Evolutionary conservation across 2,113 vertebrate species (phyloP).

Genomic region (Papio anubis): DNA sequence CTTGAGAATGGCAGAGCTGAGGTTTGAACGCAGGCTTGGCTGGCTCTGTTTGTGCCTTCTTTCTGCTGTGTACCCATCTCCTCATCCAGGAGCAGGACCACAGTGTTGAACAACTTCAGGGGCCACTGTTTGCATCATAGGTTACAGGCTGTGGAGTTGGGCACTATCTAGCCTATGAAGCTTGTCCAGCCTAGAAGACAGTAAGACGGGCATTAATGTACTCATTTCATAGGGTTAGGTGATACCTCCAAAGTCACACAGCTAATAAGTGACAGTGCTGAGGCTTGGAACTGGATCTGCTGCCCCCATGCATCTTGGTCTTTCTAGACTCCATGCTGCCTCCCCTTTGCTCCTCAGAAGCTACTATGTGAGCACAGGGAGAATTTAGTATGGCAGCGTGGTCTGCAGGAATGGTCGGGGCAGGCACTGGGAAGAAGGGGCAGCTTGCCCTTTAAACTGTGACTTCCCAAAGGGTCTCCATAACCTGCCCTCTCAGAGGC

Average conservation of each 20-base stretch:
- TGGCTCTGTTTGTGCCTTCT: not conserved
- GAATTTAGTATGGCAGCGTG: too few relatives aligned
- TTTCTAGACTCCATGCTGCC: not conserved
- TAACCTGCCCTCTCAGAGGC: not conserved
- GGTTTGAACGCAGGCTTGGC: not conserved
- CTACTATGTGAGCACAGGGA: not conserved
- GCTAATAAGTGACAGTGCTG: not conserved
- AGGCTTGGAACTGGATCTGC: not conserved
- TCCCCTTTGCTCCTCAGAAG: not conserved
- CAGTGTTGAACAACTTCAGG: not conserved
- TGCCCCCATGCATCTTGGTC: not conserved
- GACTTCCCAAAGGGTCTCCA: not conserved
- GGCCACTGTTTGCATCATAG: accelerated
- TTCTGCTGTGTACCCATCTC: not conserved
- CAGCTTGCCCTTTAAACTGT: not conserved
- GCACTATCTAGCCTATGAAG: not conserved
- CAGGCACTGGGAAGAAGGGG: not conserved
- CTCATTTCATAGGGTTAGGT: not conserved
- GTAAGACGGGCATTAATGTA: not conserved
- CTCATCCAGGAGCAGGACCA: not conserved
- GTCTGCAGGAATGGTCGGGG: not conserved
- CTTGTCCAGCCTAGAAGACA: not conserved
- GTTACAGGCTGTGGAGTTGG: not conserved
- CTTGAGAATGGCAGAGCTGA: not conserved
- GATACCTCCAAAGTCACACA: not conserved